Evolutionary conservation across 35 echinoderm and acorn worm genomes (phyloP), one percentile per base, ranked within the genome.

Genomic region (Ptychodera flava): DNA sequence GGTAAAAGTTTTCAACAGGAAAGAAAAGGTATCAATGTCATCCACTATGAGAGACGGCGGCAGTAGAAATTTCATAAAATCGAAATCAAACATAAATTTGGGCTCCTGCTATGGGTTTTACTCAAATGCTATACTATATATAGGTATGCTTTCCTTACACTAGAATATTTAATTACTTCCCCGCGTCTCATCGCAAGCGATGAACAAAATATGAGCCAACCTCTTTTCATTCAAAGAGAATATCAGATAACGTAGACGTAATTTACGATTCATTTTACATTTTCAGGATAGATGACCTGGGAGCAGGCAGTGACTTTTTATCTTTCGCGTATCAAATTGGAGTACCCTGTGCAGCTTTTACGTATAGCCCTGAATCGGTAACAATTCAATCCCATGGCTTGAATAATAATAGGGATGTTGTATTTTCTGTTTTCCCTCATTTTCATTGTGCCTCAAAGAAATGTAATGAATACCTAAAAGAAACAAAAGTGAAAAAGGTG

Each of bases 231-330:
- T n/a, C n/a, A n/a, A n/a, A n/a, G n/a, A n/a, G n/a, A n/a, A n/a
- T n/a, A n/a, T n/a, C n/a, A n/a, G n/a, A n/a, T n/a, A n/a, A n/a
- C n/a, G n/a, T n/a, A n/a, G n/a, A n/a, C n/a, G n/a, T n/a, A n/a
- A n/a, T 22, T 28, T 37, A 36, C 0, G 79, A 14, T 80, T 77
- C 32, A 64, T 78, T 64, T 31, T 80, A 28, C 31, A 1, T 81
- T 76, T 79, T 16, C 81, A 97, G 94, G 37, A 85, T 97, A 32
- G 37, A 36, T 6, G 93, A 93, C 86, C 30, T 97, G 27, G 94
- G 94, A 29, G 90, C 94, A 14, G 94, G 94, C 1, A 97, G 94
- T 83, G 94, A 97, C 94, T 97, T 92, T 85, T 91, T 91, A 28
- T 29, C 85, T 6, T 90, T 97, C 27, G 33, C 90, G 33, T 87